These are phyloP conservation scores for Asteroscopus sphinx DNA, from an alignment of 2,888 invertebrate genomes.

Conservation along the genomic window DNA sequence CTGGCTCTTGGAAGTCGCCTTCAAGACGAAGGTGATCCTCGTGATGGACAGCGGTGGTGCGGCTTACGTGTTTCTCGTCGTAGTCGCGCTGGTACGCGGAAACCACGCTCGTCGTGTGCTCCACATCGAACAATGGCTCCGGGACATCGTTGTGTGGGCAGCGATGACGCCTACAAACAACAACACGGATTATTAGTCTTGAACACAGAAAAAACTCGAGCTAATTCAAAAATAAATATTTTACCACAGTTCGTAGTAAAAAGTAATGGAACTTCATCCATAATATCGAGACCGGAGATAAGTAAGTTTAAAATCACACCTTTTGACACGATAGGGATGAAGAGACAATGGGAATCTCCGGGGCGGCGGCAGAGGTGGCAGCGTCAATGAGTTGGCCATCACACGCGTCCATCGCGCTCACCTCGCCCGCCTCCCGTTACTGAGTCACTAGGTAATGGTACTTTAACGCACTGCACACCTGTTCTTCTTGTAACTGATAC, in stretches of 20 bases:
- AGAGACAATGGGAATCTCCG: conserved; percentile 77
- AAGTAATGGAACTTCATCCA: neutral
- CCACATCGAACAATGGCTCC: conserved; percentile 90
- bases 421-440: conserved; percentile 57
- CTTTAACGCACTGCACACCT: conserved; percentile 59
- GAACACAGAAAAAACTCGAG: neutral
- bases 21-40: conserved; percentile 93
- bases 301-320: conserved; percentile 68
- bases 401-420: conserved; percentile 82
- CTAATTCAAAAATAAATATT: neutral
- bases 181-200: conserved; percentile 5
- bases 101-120: conserved; percentile 88
- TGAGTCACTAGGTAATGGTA: conserved; percentile 59
- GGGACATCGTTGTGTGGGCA: conserved; percentile 93
- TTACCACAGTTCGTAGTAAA: neutral
- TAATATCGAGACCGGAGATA: neutral
- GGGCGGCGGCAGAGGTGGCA: conserved; percentile 82
- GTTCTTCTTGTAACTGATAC: conserved; percentile 43
- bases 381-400: conserved; percentile 83
- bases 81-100: conserved; percentile 92
- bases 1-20: conserved; percentile 91
- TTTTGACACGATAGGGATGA: conserved; percentile 83
- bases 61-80: conserved; percentile 91
- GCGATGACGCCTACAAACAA: conserved; percentile 92
- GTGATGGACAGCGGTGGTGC: conserved; percentile 90